Conservation (phyloP, 2,888 invertebrate genomes). For the Epirrita christyi region DNA sequence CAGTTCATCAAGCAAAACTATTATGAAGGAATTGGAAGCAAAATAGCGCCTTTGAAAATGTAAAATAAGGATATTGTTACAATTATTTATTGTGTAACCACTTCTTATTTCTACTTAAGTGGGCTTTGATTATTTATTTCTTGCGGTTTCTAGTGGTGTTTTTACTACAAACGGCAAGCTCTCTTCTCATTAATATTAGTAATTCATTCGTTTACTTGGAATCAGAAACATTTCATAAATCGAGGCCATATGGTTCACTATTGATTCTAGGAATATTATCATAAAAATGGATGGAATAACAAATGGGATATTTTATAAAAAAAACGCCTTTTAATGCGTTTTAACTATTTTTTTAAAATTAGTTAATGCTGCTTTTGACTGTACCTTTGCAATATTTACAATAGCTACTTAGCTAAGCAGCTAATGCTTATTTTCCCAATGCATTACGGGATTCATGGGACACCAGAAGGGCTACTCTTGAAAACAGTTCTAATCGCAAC, state of each 20-base stretch:
- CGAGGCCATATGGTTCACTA: not conserved
- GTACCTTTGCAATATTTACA: constrained; percentile 7
- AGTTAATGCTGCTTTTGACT: not conserved
- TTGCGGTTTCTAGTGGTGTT: constrained; percentile 1
- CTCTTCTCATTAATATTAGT: not conserved
- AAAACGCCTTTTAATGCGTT: no score
- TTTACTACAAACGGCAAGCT: constrained; percentile 2
- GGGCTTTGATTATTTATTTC: not conserved
- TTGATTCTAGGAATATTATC: constrained; percentile 7
- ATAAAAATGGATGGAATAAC: constrained; percentile 28
- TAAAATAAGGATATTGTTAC: not conserved
- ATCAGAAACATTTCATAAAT: not conserved
- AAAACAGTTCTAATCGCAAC: no score
- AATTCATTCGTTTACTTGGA: not conserved
- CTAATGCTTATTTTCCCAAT: no score
- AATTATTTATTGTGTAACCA: constrained; percentile 1
- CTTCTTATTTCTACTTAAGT: constrained; percentile 3
- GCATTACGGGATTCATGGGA: no score
- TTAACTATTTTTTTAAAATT: constrained; percentile 3
- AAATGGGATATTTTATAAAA: no score
- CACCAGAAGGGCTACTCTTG: no score
- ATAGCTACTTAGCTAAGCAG: not conserved
- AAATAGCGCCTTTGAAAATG: constrained; percentile 3
- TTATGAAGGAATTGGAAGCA: not conserved
- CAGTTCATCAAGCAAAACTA: not conserved